Evolutionary conservation across 2,113 vertebrate species (phyloP).

Genomic region (Jacana jacana): DNA sequence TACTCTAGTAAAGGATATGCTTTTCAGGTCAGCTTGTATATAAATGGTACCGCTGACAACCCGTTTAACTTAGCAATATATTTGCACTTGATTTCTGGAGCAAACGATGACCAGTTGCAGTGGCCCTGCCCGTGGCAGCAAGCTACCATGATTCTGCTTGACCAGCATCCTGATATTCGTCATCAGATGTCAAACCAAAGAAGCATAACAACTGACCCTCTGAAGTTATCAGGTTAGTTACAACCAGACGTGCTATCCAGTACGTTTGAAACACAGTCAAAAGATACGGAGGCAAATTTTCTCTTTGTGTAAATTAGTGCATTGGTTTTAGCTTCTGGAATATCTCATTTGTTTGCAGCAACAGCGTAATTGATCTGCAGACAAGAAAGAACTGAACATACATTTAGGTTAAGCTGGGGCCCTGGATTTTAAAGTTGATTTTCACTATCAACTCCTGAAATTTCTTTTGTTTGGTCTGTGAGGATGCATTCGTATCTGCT

Average conservation of each 20-base stretch:
- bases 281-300: background rate
- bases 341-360: background rate
- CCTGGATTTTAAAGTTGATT: background rate
- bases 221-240: constrained; percentile 66
- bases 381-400: background rate
- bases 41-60: constrained; percentile 42
- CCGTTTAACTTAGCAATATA: constrained; percentile 73
- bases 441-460: background rate
- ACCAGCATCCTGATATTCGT: constrained; percentile 87
- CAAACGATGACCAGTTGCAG: constrained; percentile 78
- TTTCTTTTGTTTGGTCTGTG: background rate
- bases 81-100: constrained; percentile 83
- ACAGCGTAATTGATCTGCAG: background rate
- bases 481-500: background rate
- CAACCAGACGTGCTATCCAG: background rate
- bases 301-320: background rate
- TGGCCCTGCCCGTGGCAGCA: constrained; percentile 92
- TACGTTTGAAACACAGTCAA: background rate
- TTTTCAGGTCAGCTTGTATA: constrained; percentile 81
- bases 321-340: background rate
- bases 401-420: background rate
- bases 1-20: constrained; percentile 86
- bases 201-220: constrained; percentile 86
- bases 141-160: constrained; percentile 81
- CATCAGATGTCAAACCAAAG: constrained; percentile 84